These are phyloP conservation scores for Cheilinus undulatus DNA, from an alignment of 2,113 vertebrate species.

Conservation along the genomic window DNA sequence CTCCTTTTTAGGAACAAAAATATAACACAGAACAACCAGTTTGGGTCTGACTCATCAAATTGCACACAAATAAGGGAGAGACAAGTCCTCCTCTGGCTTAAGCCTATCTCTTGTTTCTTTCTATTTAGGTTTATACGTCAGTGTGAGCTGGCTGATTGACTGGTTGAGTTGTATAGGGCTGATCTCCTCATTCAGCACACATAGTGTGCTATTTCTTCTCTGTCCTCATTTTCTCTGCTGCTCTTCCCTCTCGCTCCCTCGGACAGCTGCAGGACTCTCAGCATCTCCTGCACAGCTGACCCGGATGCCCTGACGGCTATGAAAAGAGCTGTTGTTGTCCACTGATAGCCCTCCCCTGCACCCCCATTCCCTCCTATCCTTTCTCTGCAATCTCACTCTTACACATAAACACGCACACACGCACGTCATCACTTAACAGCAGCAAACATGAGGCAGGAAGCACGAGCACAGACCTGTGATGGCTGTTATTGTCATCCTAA, in stretches of 20 bases:
- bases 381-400: not conserved
- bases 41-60: not conserved
- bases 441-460: constrained; percentile 4
- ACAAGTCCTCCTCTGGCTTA: constrained; percentile 18
- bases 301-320: constrained; percentile 59
- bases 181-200: constrained; percentile 54
- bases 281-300: constrained; percentile 71
- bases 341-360: constrained; percentile 14
- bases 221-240: constrained; percentile 41
- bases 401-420: not conserved
- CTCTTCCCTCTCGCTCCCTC: constrained; percentile 17
- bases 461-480: constrained; percentile 16
- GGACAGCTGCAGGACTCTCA: constrained; percentile 67
- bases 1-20: not conserved
- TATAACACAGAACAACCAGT: not conserved
- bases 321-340: constrained; percentile 73
- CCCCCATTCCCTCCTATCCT: too few relatives aligned
- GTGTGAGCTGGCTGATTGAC: constrained; percentile 34
- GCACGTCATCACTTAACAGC: constrained; percentile 16
- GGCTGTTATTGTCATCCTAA: constrained; percentile 19
- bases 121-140: constrained; percentile 30
- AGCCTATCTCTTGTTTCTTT: constrained; percentile 58
- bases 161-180: constrained; percentile 43
- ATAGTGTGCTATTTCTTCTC: not conserved
- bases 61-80: constrained; percentile 9